phyloP scores from a whole-genome alignment of 2,888 invertebrate species.

The Clostera curtula region DNA sequence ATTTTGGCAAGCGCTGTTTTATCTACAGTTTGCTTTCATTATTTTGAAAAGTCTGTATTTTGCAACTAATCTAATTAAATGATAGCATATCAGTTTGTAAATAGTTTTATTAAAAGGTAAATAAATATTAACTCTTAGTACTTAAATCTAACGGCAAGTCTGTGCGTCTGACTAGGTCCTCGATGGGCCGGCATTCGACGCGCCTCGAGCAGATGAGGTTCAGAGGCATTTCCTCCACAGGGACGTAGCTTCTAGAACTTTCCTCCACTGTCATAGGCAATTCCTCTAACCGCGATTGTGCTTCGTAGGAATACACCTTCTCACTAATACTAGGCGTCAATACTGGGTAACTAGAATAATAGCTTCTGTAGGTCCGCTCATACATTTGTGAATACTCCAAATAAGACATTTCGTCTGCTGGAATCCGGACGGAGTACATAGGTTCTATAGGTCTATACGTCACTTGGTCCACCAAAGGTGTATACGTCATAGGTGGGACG shows the following conservation, averaged over 20 bases:
- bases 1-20: no score
- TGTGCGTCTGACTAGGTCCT: conserved; percentile 54
- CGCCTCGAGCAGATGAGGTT: conserved; percentile 58
- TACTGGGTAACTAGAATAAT: conserved; percentile 50
- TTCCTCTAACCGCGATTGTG: conserved; percentile 30
- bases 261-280: conserved; percentile 26
- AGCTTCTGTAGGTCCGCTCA: conserved; percentile 57
- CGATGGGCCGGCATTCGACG: conserved; percentile 48
- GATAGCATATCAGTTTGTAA: conserved; percentile 1
- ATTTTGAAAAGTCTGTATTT: no score
- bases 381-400: conserved; percentile 63
- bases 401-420: conserved; percentile 56
- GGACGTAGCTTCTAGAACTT: conserved; percentile 18
- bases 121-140: conserved; percentile 60
- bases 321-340: conserved; percentile 42
- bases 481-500: conserved; percentile 29
- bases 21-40: no score
- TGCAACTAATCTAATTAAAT: no score
- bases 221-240: conserved; percentile 48
- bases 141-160: conserved; percentile 79
- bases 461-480: conserved; percentile 36
- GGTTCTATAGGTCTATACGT: conserved; percentile 45
- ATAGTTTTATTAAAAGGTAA: conserved; percentile 20
- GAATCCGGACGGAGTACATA: conserved; percentile 49
- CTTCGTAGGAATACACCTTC: conserved; percentile 44